A percentile compares a stretch with the other conserved stretches of the same genome.
These are phyloP conservation scores for Diabrotica virgifera DNA, from an alignment of 1,140 invertebrate genomes.

Conservation along the genomic window DNA sequence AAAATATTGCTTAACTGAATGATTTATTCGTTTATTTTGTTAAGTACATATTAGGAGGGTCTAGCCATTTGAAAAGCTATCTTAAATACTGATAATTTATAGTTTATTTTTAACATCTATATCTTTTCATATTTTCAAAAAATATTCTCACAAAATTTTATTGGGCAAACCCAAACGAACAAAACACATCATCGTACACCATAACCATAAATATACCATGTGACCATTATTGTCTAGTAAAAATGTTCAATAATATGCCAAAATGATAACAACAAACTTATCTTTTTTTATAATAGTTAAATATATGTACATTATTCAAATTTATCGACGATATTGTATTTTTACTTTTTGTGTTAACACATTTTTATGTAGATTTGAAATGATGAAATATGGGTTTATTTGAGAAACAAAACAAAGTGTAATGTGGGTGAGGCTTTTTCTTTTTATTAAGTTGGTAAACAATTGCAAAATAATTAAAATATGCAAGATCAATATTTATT, in stretches of 20 bases:
- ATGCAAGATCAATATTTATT: too few species aligned
- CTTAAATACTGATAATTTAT: slow-evolving; percentile 50
- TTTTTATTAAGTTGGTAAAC: too few species aligned
- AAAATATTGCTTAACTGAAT: slow-evolving; percentile 42
- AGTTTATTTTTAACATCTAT: slow-evolving; percentile 45
- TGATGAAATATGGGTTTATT: too few species aligned
- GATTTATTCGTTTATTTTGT: slow-evolving; percentile 44
- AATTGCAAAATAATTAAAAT: too few species aligned
- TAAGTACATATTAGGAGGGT: slow-evolving; percentile 48
- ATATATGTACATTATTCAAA: too few species aligned
- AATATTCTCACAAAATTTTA: slow-evolving; percentile 33
- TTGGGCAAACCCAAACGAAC: background rate
- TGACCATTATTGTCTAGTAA: slow-evolving; percentile 17
- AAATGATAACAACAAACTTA: slow-evolving; percentile 7
- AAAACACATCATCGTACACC: background rate
- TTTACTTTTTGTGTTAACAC: too few species aligned
- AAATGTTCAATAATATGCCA: slow-evolving; percentile 15
- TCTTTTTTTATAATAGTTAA: too few species aligned
- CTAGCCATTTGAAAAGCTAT: slow-evolving; percentile 49
- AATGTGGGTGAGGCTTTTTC: too few species aligned
- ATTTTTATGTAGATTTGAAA: too few species aligned
- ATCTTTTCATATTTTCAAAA: slow-evolving; percentile 29
- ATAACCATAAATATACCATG: background rate
- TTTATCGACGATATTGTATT: too few species aligned
- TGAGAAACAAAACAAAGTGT: too few species aligned